phyloP scores from a whole-genome alignment of 2,888 invertebrate species.

The Tuta absoluta region DNA sequence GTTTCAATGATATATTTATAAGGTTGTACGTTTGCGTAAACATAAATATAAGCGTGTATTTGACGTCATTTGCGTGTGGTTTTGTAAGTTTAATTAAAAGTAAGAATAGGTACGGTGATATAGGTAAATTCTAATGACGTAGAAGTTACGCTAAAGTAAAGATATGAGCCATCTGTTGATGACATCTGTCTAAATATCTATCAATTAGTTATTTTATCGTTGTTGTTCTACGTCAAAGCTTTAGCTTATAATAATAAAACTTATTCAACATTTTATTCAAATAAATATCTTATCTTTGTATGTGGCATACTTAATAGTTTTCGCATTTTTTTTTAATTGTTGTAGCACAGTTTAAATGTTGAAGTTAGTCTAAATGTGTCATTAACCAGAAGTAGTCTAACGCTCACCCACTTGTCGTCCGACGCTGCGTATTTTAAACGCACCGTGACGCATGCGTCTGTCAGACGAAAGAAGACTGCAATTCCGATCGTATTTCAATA shows the following conservation, averaged over 20 bases:
- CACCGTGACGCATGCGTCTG: no score
- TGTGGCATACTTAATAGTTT: no score
- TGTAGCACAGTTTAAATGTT: no score
- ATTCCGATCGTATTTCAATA: no score
- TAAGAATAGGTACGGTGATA: background rate
- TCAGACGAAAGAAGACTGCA: no score
- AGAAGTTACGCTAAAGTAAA: background rate
- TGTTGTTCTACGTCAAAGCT: background rate
- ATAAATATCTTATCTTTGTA: no score
- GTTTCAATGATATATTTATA: background rate
- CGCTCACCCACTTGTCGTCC: no score
- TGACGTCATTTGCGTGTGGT: constrained; percentile 6
- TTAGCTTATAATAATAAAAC: no score
- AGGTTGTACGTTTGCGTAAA: constrained; percentile 14
- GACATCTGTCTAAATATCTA: background rate
- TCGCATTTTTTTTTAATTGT: no score
- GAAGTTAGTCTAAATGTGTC: no score
- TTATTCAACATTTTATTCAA: background rate
- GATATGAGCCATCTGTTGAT: background rate
- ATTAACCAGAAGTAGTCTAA: no score
- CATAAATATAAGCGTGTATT: background rate
- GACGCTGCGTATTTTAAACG: no score
- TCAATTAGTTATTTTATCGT: background rate
- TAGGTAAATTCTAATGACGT: background rate
- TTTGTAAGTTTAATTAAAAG: background rate